Percentiles rank a stretch among this genome's conserved stretches.
Evolutionary conservation across 2,888 invertebrate species (phyloP).

Genomic region (Gandaritis pyraliata): DNA sequence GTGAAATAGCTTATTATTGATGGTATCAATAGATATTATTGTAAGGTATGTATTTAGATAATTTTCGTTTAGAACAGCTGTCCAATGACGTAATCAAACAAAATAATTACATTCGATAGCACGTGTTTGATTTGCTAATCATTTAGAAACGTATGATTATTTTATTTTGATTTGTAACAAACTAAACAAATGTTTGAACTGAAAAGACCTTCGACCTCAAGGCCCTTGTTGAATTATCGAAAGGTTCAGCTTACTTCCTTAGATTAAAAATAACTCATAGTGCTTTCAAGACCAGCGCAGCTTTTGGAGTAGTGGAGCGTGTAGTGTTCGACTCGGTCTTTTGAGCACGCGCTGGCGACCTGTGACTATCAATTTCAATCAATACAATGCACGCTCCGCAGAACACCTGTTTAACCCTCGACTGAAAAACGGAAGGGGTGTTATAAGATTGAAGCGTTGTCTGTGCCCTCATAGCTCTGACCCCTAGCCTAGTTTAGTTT

Average conservation of each 20-base stretch:
- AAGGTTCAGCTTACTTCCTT: neutral
- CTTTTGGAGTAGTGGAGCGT: neutral
- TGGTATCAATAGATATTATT: neutral
- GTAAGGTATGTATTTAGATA: slow-evolving; percentile 1
- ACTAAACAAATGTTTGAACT: neutral
- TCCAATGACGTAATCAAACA: slow-evolving; percentile 11
- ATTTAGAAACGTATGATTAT: slow-evolving; percentile 1
- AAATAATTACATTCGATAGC: slow-evolving; percentile 29
- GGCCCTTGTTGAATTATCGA: neutral
- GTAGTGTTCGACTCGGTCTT: neutral
- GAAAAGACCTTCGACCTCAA: neutral
- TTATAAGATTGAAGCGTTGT: too few relatives aligned
- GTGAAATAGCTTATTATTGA: slow-evolving; percentile 25
- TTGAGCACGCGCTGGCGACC: neutral
- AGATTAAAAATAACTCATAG: slow-evolving; percentile 3
- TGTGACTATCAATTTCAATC: neutral
- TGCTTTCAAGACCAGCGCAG: neutral
- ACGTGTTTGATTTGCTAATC: slow-evolving; percentile 19
- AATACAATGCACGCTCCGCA: too few relatives aligned
- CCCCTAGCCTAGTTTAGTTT: too few relatives aligned
- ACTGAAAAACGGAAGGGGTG: too few relatives aligned
- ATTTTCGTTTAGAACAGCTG: slow-evolving; percentile 1
- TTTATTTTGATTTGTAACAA: neutral
- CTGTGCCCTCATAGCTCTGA: too few relatives aligned
- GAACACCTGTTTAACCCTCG: too few relatives aligned